phyloP scores from a whole-genome alignment of 2,888 invertebrate species.

The Apamea epomidion region DNA sequence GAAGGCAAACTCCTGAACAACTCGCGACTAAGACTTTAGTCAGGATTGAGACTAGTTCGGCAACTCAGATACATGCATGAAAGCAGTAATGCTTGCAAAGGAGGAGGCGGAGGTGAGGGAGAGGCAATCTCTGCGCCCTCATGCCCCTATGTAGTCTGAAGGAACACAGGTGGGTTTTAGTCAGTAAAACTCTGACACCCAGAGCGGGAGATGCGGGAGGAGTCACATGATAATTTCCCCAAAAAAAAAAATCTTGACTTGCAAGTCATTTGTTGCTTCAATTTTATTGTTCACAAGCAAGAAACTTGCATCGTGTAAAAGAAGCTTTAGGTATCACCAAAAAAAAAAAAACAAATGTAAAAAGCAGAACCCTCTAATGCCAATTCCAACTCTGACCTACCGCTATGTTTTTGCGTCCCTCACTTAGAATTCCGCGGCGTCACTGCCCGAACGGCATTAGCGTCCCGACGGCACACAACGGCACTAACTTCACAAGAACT shows the following conservation, averaged over 20 bases:
- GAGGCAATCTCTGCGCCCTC: too few species aligned
- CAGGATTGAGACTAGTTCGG: not conserved
- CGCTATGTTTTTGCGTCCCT: constrained; percentile 42
- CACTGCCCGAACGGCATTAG: constrained; percentile 60
- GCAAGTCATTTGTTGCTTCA: not conserved
- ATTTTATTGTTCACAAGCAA: not conserved
- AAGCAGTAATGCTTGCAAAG: too few species aligned
- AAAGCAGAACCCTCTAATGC: constrained; percentile 44
- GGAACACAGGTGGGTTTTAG: too few species aligned
- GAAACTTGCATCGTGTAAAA: not conserved
- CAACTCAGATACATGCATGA: not conserved
- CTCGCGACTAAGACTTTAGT: not conserved
- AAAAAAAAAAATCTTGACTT: too few species aligned
- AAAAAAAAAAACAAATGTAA: not conserved
- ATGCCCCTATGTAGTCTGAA: too few species aligned
- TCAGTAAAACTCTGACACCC: too few species aligned
- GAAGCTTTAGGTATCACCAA: not conserved
- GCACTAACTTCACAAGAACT: constrained; percentile 58
- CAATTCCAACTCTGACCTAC: constrained; percentile 11
- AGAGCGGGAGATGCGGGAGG: too few species aligned
- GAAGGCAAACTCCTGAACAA: not conserved
- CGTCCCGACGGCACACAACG: constrained; percentile 61
- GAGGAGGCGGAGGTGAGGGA: too few species aligned
- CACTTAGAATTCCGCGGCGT: constrained; percentile 68
- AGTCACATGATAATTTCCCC: too few species aligned